Conservation (phyloP, 2,888 invertebrate genomes). For the Theretra japonica region DNA sequence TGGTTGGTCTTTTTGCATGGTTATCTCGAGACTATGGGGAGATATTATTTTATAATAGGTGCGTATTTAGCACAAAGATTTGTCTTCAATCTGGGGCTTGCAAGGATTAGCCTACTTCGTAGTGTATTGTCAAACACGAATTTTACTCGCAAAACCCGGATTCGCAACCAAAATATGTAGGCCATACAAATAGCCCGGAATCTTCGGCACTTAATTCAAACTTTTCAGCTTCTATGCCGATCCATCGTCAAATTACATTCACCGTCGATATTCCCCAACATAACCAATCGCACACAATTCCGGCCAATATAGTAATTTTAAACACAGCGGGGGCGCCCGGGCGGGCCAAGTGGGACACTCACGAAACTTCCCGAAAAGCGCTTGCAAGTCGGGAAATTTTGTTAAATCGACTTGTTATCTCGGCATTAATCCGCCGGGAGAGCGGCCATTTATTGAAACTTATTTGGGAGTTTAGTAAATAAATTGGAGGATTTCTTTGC, state of each 20-base stretch:
- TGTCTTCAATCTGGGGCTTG: too few species aligned
- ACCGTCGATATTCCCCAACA: neutral
- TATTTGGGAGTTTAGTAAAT: conserved; percentile 28
- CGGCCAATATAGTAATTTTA: conserved; percentile 45
- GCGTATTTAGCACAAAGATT: too few species aligned
- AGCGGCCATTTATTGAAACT: conserved; percentile 30
- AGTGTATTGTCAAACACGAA: too few species aligned
- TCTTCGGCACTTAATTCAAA: too few species aligned
- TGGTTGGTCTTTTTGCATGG: too few species aligned
- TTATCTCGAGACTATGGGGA: too few species aligned
- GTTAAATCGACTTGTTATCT: conserved; percentile 32
- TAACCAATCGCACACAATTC: neutral
- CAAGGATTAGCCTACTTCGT: too few species aligned
- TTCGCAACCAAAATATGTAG: too few species aligned
- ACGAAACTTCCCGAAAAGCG: conserved; percentile 25
- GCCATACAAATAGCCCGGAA: too few species aligned
- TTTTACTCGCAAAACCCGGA: too few species aligned
- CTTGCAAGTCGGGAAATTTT: conserved; percentile 30
- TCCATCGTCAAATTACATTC: neutral
- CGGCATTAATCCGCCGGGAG: conserved; percentile 28
- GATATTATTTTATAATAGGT: too few species aligned
- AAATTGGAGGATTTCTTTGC: conserved; percentile 24
- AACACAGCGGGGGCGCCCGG: conserved; percentile 37
- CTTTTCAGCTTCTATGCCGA: too few species aligned
- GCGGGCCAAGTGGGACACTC: conserved; percentile 40